These are phyloP conservation scores for Dicranocentrus wangi DNA, from an alignment of 2,888 invertebrate species.

Conservation along the genomic window DNA sequence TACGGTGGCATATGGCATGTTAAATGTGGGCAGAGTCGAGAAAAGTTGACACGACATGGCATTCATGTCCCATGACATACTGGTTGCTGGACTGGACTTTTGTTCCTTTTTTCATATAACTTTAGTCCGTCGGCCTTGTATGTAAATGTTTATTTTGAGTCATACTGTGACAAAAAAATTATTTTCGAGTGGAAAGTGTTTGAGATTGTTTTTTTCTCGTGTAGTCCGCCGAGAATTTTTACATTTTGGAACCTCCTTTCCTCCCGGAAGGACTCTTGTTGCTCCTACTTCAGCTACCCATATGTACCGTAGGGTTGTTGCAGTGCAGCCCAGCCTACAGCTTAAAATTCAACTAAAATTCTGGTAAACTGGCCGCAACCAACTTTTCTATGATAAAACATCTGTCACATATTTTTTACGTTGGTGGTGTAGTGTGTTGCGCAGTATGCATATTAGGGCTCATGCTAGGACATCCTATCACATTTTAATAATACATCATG, in stretches of 20 bases:
- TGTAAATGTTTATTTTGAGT: conserved; percentile 6
- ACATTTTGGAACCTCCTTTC: conserved; percentile 51
- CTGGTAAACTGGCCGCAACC: no score
- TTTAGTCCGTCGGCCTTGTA: not conserved
- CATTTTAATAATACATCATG: conserved; percentile 39
- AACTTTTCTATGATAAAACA: conserved; percentile 35
- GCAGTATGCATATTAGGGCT: conserved; percentile 24
- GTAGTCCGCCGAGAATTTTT: not conserved
- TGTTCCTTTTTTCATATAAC: not conserved
- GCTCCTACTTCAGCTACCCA: no score
- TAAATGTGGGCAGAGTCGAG: conserved; percentile 61
- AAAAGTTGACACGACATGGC: conserved; percentile 62
- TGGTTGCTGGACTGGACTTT: conserved; percentile 18
- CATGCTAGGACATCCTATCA: conserved; percentile 22
- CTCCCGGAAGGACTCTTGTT: no score
- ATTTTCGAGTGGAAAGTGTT: conserved; percentile 25
- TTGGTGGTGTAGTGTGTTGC: not conserved
- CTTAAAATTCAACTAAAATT: no score
- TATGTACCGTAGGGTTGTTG: no score
- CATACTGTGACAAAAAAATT: conserved; percentile 11
- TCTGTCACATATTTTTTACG: conserved; percentile 64
- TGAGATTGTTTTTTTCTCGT: conserved; percentile 19
- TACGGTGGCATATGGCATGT: conserved; percentile 65
- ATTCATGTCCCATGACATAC: conserved; percentile 40
- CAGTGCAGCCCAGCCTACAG: no score